phyloP scores from a whole-genome alignment of 2,113 vertebrate genomes.

The Pavo muticus region DNA sequence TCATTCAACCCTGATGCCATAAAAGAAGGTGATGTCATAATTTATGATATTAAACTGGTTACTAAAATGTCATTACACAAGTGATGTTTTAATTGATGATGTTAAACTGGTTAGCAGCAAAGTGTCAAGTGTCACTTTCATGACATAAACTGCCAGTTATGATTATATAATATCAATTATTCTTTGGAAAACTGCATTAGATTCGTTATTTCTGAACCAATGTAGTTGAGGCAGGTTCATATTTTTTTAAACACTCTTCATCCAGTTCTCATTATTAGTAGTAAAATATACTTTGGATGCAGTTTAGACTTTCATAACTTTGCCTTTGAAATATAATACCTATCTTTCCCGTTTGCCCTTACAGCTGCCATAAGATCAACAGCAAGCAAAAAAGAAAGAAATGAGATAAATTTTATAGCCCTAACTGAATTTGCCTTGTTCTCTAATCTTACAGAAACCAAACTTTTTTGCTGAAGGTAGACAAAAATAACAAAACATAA shows the following conservation, averaged over 20 bases:
- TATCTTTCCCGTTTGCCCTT: slow-evolving; percentile 37
- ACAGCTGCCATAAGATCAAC: slow-evolving; percentile 23
- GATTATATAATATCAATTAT: slow-evolving; percentile 84
- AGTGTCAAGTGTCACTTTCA: slow-evolving; percentile 77
- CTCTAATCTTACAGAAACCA: background rate
- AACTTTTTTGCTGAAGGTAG: background rate
- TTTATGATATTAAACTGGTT: slow-evolving; percentile 70
- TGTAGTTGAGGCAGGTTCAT: slow-evolving; percentile 69
- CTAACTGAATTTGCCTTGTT: background rate
- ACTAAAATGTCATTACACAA: slow-evolving; percentile 74
- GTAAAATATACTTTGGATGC: slow-evolving; percentile 70
- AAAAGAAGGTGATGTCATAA: slow-evolving; percentile 77
- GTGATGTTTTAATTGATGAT: slow-evolving; percentile 80
- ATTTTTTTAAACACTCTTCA: slow-evolving; percentile 74
- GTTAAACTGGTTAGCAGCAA: slow-evolving; percentile 70
- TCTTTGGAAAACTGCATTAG: slow-evolving; percentile 75
- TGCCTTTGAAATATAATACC: slow-evolving; percentile 32
- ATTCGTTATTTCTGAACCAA: slow-evolving; percentile 67
- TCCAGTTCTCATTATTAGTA: slow-evolving; percentile 76
- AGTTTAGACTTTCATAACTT: slow-evolving; percentile 72
- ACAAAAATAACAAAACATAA: slow-evolving; percentile 16
- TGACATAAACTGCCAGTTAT: slow-evolving; percentile 82
- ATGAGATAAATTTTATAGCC: background rate
- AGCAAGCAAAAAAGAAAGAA: background rate
- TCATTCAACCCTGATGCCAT: slow-evolving; percentile 51